Evolutionary conservation across 1,140 invertebrate species (phyloP).

Genomic region (Drosophila chauvacae): DNA sequence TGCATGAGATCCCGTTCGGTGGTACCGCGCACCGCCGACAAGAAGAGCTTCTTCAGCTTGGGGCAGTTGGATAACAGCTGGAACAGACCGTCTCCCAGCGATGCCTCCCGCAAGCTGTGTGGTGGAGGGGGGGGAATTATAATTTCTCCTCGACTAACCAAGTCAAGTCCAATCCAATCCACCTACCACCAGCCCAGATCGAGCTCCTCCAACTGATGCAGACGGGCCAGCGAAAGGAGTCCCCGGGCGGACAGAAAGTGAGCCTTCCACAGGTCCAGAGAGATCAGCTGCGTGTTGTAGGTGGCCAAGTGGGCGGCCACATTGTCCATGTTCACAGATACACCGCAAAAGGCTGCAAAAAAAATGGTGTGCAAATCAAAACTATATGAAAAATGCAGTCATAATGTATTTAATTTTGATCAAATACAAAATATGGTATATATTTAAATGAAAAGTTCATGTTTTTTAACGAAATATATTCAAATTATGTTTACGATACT

Average conservation of each 20-base stretch:
- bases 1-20: constrained; percentile 91
- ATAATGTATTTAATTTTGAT: too few species aligned
- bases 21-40: constrained; percentile 91
- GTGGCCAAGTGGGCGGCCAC: constrained; percentile 88
- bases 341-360: constrained; percentile 85
- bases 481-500: too few species aligned
- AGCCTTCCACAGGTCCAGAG: constrained; percentile 94
- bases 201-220: constrained; percentile 90
- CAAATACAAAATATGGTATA: too few species aligned
- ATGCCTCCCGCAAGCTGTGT: constrained; percentile 85
- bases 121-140: constrained; percentile 10
- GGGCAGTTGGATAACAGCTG: constrained; percentile 86
- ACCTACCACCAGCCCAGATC: constrained; percentile 96
- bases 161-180: constrained; percentile 35
- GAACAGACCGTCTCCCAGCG: constrained; percentile 86
- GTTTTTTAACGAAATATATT: too few species aligned
- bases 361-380: background rate
- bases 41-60: constrained; percentile 90
- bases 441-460: too few species aligned
- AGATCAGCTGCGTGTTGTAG: constrained; percentile 89
- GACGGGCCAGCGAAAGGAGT: constrained; percentile 88
- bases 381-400: background rate
- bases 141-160: background rate
- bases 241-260: constrained; percentile 90
- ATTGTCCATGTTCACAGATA: constrained; percentile 88